Evolutionary conservation across 2,888 invertebrate genomes (phyloP).

Genomic region (Buathra laborator): DNA sequence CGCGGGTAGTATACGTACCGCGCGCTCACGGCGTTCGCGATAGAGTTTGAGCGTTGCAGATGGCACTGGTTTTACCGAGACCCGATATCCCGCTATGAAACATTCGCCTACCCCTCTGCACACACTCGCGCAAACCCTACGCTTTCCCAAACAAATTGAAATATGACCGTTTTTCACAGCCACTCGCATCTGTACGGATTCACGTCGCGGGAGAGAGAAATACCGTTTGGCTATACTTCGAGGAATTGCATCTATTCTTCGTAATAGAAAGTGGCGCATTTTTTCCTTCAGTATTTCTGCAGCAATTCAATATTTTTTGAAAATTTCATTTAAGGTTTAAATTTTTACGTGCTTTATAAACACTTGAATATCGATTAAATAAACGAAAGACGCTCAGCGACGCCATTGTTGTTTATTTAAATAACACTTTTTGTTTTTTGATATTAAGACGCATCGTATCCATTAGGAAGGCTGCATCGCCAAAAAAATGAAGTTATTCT

Average conservation of each 20-base stretch:
- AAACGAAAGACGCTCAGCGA: too few relatives aligned
- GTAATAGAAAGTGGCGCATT: conserved; percentile 16
- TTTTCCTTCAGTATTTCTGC: not conserved
- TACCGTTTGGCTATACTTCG: conserved; percentile 2
- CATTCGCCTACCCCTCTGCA: not conserved
- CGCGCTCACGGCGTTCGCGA: conserved; percentile 33
- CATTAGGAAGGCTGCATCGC: too few relatives aligned
- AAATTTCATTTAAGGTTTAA: too few relatives aligned
- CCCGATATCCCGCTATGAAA: conserved; percentile 35
- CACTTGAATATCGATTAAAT: too few relatives aligned
- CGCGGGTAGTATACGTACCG: conserved; percentile 75
- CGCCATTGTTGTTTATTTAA: too few relatives aligned
- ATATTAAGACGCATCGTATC: too few relatives aligned
- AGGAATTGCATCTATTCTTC: conserved; percentile 50
- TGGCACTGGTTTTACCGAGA: conserved; percentile 60
- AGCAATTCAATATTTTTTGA: too few relatives aligned
- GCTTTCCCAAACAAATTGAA: conserved; percentile 58
- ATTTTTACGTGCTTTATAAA: too few relatives aligned
- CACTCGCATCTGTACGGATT: conserved; percentile 15
- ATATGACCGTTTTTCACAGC: conserved; percentile 56
- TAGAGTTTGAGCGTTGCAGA: conserved; percentile 60
- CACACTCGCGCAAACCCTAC: conserved; percentile 11
- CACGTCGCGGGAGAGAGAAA: not conserved
- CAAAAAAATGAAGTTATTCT: too few relatives aligned
- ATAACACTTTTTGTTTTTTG: too few relatives aligned